Evolutionary conservation across 2,113 vertebrate species (phyloP).

Genomic region (Brachypteracias leptosomus): DNA sequence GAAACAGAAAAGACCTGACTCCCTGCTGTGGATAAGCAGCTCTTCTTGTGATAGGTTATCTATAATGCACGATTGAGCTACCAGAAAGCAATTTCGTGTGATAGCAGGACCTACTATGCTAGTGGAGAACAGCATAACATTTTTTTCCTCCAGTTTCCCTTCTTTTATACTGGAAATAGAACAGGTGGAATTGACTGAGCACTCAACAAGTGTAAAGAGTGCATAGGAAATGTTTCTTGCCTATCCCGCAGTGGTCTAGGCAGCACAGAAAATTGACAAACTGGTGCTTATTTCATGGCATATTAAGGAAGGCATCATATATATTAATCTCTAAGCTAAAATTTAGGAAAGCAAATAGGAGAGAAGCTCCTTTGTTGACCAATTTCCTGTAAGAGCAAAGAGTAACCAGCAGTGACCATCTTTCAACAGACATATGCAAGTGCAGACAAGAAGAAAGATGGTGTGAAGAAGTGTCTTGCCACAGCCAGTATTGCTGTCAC

Average conservation of each 20-base stretch:
- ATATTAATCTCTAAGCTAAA: background rate
- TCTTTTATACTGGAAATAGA: background rate
- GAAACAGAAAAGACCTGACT: background rate
- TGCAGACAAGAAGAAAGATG: background rate
- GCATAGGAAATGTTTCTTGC: background rate
- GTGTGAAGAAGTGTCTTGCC: background rate
- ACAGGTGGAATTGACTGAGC: background rate
- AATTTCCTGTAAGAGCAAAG: background rate
- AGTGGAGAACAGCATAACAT: background rate
- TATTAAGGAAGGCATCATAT: background rate
- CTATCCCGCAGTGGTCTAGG: background rate
- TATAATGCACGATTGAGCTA: background rate
- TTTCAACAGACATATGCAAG: background rate
- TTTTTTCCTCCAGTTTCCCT: background rate
- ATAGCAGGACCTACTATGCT: background rate
- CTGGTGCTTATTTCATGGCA: background rate
- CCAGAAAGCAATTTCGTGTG: background rate
- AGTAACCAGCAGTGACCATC: background rate
- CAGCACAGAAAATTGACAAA: background rate
- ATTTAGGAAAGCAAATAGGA: background rate
- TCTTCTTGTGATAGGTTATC: background rate
- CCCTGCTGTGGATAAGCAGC: background rate
- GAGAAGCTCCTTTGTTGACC: background rate
- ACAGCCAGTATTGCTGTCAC: background rate
- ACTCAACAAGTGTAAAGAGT: accelerated